These are phyloP conservation scores for Euwallacea similis DNA, from an alignment of 1,140 invertebrate genomes.

Conservation along the genomic window DNA sequence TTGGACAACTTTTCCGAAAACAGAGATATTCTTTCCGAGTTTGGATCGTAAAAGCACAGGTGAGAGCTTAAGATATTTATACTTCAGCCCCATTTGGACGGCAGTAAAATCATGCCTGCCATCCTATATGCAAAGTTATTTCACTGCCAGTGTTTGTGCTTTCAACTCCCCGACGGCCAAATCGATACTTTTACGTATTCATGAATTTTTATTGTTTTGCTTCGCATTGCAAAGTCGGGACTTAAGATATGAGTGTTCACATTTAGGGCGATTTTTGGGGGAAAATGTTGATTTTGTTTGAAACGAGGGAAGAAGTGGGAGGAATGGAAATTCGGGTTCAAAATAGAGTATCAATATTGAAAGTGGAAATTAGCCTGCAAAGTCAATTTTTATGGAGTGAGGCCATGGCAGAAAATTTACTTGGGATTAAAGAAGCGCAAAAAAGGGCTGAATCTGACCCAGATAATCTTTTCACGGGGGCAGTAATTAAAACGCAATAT, in stretches of 20 bases:
- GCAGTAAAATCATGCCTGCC: too few species aligned
- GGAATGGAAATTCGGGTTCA: not conserved
- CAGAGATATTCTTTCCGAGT: too few species aligned
- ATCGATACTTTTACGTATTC: conserved; percentile 11
- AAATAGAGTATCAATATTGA: not conserved
- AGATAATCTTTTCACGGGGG: not conserved
- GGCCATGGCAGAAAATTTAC: not conserved
- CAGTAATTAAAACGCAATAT: not conserved
- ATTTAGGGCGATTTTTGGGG: not conserved
- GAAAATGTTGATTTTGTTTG: not conserved
- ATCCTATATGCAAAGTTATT: not conserved
- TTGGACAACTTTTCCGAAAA: too few species aligned
- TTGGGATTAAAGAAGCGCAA: not conserved
- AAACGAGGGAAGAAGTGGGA: not conserved
- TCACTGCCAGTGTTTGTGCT: not conserved
- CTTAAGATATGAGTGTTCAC: not conserved
- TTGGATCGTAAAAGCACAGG: too few species aligned
- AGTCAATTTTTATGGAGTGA: too few species aligned
- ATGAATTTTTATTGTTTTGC: conserved; percentile 13
- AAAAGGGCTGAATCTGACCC: not conserved
- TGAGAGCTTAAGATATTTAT: too few species aligned
- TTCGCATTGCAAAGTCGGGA: not conserved
- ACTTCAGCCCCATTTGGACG: too few species aligned
- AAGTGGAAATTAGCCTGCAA: too few species aligned
- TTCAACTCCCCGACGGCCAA: not conserved